Base-by-base conservation (phyloP, 2,888 invertebrate species). In the Mesodorylaimus sp. region DNA sequence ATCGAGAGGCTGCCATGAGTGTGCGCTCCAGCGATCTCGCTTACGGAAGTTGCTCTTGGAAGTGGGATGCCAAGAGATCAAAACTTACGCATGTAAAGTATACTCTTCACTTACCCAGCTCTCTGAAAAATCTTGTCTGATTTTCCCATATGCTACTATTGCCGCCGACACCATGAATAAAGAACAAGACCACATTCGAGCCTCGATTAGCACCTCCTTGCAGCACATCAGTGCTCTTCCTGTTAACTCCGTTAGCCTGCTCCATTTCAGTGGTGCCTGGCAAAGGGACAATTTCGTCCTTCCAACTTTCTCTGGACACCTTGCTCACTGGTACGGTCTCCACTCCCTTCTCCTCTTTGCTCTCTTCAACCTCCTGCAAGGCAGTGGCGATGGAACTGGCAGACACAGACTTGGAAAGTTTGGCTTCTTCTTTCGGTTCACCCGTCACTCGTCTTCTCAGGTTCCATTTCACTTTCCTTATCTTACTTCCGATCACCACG, bases 121-220 rank as follows among this genome's bases (percentile, higher is more conserved):
- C 65, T 2, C 73, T 68, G 59, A 79, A 75, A 62, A 75, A 76
- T 38, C 71, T 67, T 32, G 77, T 69, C 60, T 79, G 75, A 50
- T 72, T 66, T 56, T 72, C 71, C 74, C 79, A 79, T 28, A 76
- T 67, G 55, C 78, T 77, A 36, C 77, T 75, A 5, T 76, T 76
- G 3, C 76, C 76, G 2, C 78, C 78, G 53, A 78, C 77, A 10
- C 79, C 79, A 65, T 79, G 79, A 26, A 79, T 68, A 57, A 79
- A 75, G 53, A 79, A 74, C 48, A 79, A 66, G 3, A 62, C 61
- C 23, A 58, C 41, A 29, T 53, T 50, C 3, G 47, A 42, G 13
- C 16, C 24, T n/a, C 41, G 41, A 39, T n/a, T n/a, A n/a, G n/a
- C n/a, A n/a, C n/a, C n/a, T n/a, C n/a, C n/a, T 39, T 39, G 10